Evolutionary conservation across 2,113 vertebrate genomes (phyloP).

Genomic region (Psilopogon haemacephalus): DNA sequence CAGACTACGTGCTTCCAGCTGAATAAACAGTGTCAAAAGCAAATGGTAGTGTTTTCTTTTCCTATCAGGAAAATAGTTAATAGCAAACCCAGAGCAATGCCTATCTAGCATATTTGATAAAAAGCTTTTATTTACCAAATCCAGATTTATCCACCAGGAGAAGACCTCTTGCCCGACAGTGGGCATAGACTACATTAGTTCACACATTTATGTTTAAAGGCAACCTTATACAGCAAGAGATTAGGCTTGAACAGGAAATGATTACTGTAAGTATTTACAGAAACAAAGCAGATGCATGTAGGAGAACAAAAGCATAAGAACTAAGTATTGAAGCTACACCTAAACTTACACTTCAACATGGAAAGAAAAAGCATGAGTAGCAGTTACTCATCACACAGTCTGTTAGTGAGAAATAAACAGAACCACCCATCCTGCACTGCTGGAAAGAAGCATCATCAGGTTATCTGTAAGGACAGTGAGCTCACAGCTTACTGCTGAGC

Average conservation of each 20-base stretch:
- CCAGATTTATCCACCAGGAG: neutral
- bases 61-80: slow-evolving; percentile 47
- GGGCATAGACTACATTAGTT: neutral
- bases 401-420: neutral
- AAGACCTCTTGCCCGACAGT: neutral
- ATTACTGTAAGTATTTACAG: neutral
- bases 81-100: slow-evolving; percentile 39
- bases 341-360: neutral
- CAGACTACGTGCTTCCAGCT: slow-evolving; percentile 28
- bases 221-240: neutral
- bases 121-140: neutral
- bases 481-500: neutral
- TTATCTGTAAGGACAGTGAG: neutral
- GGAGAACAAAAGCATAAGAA: neutral
- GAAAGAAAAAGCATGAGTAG: neutral
- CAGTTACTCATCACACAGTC: neutral
- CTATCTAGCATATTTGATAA: neutral
- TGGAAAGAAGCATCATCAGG: neutral
- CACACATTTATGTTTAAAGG: neutral
- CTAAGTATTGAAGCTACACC: neutral
- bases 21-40: slow-evolving; percentile 56
- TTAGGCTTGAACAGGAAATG: neutral
- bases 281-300: neutral
- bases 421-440: neutral
- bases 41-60: neutral